Base-by-base conservation (phyloP, 2,113 vertebrate species). In the Heptranchias perlo region DNA sequence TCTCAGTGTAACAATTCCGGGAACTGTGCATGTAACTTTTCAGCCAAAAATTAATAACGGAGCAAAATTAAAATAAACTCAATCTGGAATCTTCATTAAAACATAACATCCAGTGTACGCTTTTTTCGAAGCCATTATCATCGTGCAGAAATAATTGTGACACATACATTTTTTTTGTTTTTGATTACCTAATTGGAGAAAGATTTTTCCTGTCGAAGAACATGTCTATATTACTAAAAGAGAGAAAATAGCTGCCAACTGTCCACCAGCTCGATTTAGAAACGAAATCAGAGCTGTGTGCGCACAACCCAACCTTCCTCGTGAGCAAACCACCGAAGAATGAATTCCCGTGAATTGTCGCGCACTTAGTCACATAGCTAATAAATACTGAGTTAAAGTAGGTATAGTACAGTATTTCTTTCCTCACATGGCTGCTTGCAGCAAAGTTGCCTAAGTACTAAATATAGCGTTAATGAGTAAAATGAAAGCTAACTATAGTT, bases 401-500 rank as follows among this genome's bases (percentile, higher is more conserved):
- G 64, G 23, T 52, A 95, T 49, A 69, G 65, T 49, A 69, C 54
- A 39, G 61, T 93, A 39, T 1, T 28, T 47, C 47, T 95, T 95
- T 95, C 94, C 65, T 35, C 44, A 67, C 93, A 47, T 94, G 62
- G 62, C 47, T 14, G 62, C 39, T 94, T 47, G 61, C 64, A 64
- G 67, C 23, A 39, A 67, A 58, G 3, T 67, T 64, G 64, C 62
- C 14, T 18, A 95, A 69, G 23, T 49, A 52, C 65, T 52, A 95
- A 73, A 95, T 73, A 95, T 49, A 95, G 47, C 64, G 54, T 11
- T 61, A 58, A 21, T 87, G 47, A 35, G 16, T 62, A 95, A 69
- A 69, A 35, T 6, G n/a, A 95, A 95, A 95, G 62, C 62, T 69
- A 95, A 69, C 47, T 69, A 95, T 73, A 95, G 94, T 95, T 95